Percentiles rank a stretch among this genome's conserved stretches.
Evolutionary conservation across 2,797 vertebrate species (phyloP).

Genomic region (Galago senegalensis): DNA sequence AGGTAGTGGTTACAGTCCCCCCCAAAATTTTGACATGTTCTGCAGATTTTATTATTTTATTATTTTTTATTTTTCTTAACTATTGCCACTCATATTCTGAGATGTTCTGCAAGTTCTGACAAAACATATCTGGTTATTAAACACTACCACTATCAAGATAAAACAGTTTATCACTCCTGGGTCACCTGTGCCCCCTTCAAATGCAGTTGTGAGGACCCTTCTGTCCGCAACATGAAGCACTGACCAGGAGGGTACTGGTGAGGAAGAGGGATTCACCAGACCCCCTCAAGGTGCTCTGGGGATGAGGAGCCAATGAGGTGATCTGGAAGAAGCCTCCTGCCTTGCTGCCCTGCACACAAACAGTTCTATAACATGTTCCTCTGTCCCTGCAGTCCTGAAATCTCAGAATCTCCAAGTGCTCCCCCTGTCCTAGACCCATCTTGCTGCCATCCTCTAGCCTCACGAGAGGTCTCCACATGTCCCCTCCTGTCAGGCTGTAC

Average conservation of each 20-base stretch:
- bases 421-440: accelerated
- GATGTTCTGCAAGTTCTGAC: not conserved
- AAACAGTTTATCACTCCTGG: not conserved
- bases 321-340: not conserved
- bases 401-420: not conserved
- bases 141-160: not conserved
- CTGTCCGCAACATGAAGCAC: not conserved
- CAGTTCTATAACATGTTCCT: not conserved
- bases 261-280: not conserved
- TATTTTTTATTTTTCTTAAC: too few species aligned
- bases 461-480: not conserved
- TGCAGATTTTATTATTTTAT: not conserved
- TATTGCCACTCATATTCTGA: not conserved
- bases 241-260: not conserved
- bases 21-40: not conserved
- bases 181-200: too few species aligned
- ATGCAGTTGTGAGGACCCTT: not conserved
- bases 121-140: not conserved
- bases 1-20: not conserved
- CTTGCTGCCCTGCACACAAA: not conserved
- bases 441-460: not conserved
- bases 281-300: not conserved
- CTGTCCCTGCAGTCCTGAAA: not conserved
- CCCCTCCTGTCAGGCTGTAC: not conserved
- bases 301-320: not conserved